A percentile compares a stretch with the other conserved stretches of the same genome.
These are phyloP conservation scores for Pachyramphus minor DNA, from an alignment of 2,113 vertebrate species.

Conservation along the genomic window DNA sequence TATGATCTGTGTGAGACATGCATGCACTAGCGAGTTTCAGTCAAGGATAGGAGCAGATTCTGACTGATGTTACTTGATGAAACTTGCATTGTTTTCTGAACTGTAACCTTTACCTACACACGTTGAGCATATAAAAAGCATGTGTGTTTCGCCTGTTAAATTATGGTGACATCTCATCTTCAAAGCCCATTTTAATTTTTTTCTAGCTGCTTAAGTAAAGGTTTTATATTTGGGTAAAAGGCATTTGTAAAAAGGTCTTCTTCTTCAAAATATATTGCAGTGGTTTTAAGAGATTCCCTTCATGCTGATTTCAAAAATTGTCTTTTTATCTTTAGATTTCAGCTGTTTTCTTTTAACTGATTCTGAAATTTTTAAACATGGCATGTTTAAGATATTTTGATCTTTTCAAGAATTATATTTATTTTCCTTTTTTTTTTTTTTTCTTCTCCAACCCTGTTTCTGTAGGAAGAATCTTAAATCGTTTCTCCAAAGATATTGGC, in stretches of 20 bases:
- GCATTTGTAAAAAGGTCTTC: neutral
- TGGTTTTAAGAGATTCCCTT: neutral
- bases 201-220: neutral
- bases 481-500: slow-evolving; percentile 93
- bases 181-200: neutral
- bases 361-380: slow-evolving; percentile 8
- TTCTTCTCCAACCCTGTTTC: slow-evolving; percentile 47
- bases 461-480: slow-evolving; percentile 90
- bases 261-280: neutral
- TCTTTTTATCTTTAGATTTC: slow-evolving; percentile 4
- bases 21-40: neutral
- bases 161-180: neutral
- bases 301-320: neutral
- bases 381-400: slow-evolving; percentile 31
- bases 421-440: neutral
- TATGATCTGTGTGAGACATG: neutral
- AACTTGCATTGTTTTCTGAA: neutral
- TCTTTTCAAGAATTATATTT: slow-evolving; percentile 5
- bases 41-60: neutral
- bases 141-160: neutral
- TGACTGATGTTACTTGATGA: neutral
- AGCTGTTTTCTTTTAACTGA: neutral
- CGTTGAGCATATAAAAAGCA: neutral
- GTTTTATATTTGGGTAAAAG: neutral
- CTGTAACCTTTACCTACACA: neutral